These are phyloP conservation scores for Bugula neritina DNA, from an alignment of 2,888 invertebrate species.

Conservation along the genomic window DNA sequence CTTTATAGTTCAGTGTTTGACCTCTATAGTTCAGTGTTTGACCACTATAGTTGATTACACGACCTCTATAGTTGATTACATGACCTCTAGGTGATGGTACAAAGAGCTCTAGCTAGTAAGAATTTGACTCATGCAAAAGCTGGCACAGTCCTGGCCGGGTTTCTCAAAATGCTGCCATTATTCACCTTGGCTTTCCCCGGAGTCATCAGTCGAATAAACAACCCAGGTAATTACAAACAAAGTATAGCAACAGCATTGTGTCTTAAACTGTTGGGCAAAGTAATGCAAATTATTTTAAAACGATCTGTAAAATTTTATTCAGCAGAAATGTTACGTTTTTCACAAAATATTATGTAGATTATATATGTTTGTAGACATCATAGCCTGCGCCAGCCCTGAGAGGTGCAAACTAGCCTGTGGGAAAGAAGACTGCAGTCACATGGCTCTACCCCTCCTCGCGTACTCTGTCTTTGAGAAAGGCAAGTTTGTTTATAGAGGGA, in stretches of 20 bases:
- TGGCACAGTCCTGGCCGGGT: neutral
- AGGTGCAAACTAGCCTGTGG: neutral
- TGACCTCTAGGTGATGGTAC: slow-evolving; percentile 4
- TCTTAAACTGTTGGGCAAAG: too few species aligned
- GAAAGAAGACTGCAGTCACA: neutral
- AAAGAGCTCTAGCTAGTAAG: slow-evolving; percentile 1
- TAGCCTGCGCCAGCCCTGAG: neutral
- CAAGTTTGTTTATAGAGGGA: too few species aligned
- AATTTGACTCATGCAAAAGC: slow-evolving; percentile 8
- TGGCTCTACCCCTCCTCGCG: neutral
- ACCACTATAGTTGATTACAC: too few species aligned
- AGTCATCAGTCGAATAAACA: neutral
- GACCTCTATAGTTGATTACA: too few species aligned
- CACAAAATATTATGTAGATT: too few species aligned
- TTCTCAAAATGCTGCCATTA: neutral
- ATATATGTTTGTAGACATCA: slow-evolving; percentile 7
- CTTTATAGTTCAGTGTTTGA: too few species aligned
- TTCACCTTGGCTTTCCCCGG: neutral
- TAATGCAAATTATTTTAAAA: too few species aligned
- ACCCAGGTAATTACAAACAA: slow-evolving; percentile 2
- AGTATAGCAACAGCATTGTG: too few species aligned
- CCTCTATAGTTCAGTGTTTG: too few species aligned
- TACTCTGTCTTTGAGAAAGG: neutral
- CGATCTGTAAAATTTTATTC: too few species aligned
- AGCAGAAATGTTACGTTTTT: too few species aligned